These are phyloP conservation scores for Takifugu ocellatus DNA, from an alignment of 2,797 vertebrate species.

Conservation along the genomic window DNA sequence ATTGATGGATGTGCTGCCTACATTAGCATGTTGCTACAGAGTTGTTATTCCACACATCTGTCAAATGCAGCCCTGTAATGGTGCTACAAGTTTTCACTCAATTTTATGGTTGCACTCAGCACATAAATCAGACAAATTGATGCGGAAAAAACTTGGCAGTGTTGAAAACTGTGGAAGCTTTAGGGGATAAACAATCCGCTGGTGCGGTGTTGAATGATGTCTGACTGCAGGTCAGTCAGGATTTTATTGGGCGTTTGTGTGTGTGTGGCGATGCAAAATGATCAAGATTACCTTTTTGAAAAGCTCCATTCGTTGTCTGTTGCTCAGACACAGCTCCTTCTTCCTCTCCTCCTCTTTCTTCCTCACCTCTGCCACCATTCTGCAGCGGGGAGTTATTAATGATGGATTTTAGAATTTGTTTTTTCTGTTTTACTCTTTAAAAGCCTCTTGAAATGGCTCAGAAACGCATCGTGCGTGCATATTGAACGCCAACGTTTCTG, in stretches of 20 bases:
- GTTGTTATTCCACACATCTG: not conserved
- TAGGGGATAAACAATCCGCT: not conserved
- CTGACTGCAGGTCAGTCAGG: not conserved
- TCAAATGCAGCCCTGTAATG: not conserved
- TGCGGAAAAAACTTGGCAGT: not conserved
- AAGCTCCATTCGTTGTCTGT: slow-evolving; percentile 81
- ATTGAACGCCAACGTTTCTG: slow-evolving; percentile 4
- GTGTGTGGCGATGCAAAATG: not conserved
- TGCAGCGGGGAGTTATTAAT: slow-evolving; percentile 42
- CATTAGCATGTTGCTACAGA: no score
- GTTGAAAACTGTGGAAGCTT: not conserved
- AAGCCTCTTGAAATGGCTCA: not conserved
- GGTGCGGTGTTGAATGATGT: not conserved
- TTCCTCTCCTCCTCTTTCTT: slow-evolving; percentile 84
- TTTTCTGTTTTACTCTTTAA: no score
- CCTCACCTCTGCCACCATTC: slow-evolving; percentile 77
- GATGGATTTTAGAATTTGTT: not conserved
- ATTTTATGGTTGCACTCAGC: not conserved
- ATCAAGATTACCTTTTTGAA: slow-evolving; percentile 85
- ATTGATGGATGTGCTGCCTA: not conserved
- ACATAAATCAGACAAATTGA: not conserved
- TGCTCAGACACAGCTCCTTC: slow-evolving; percentile 75
- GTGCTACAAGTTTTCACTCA: not conserved
- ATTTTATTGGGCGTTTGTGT: not conserved
- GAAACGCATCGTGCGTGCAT: not conserved